Evolutionary conservation across 2,797 vertebrate species (phyloP).

Genomic region (Falco novaeseelandiae): DNA sequence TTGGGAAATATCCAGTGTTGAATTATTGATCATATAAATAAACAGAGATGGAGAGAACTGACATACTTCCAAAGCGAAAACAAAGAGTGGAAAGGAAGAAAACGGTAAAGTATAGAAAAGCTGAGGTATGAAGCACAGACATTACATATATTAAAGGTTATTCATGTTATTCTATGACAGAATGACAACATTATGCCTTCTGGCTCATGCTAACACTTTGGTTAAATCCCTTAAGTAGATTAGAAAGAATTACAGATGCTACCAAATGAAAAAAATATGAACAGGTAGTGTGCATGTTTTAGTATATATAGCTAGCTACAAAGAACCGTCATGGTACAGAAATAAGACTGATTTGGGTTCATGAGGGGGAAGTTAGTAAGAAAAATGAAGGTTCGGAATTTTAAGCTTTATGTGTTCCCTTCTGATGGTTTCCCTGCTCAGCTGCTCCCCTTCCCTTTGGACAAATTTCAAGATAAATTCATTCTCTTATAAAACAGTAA

Average conservation of each 20-base stretch:
- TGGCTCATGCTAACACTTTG: constrained; percentile 1
- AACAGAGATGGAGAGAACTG: not conserved
- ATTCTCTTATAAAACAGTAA: not conserved
- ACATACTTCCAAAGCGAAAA: not conserved
- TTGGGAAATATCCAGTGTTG: not conserved
- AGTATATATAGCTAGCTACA: not conserved
- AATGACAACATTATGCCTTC: not conserved
- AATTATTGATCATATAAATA: not conserved
- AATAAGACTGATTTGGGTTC: not conserved
- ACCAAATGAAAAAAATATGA: not conserved
- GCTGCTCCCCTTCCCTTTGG: not conserved
- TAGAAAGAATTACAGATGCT: constrained; percentile 18
- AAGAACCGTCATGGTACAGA: not conserved
- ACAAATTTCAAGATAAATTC: not conserved
- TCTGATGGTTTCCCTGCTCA: not conserved
- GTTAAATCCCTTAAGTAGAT: constrained; percentile 65
- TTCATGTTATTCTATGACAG: not conserved
- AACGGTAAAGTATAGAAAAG: not conserved
- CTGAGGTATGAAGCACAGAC: not conserved
- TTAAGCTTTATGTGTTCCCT: not conserved
- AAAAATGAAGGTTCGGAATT: not conserved
- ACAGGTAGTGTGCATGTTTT: not conserved
- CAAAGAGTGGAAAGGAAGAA: not conserved
- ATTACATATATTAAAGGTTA: not conserved
- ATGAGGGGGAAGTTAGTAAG: not conserved